These are phyloP conservation scores for Papilio dardanus DNA, from an alignment of 1,140 invertebrate species.

Conservation along the genomic window DNA sequence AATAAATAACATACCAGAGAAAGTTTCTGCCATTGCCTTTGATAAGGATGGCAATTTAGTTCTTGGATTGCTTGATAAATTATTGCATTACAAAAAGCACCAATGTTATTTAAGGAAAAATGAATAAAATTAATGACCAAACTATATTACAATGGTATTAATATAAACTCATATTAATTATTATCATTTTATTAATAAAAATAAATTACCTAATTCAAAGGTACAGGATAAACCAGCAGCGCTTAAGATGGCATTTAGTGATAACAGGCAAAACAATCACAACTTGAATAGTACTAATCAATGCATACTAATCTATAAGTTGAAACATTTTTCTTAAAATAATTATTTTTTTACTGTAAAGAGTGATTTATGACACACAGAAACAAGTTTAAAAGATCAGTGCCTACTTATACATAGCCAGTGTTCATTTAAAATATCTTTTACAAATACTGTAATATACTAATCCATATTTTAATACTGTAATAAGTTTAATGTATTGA, in stretches of 20 bases:
- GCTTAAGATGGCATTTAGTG: slow-evolving; percentile 1
- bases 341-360: neutral
- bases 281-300: slow-evolving; percentile 11
- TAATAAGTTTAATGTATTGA: slow-evolving; percentile 13
- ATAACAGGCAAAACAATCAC: slow-evolving; percentile 13
- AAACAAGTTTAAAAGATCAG: neutral
- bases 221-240: slow-evolving; percentile 20
- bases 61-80: slow-evolving; percentile 60
- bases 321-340: neutral
- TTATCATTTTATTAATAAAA: slow-evolving; percentile 41
- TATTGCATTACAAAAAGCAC: slow-evolving; percentile 64
- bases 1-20: slow-evolving; percentile 57
- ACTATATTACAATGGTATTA: neutral
- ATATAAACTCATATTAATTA: slow-evolving; percentile 9
- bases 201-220: slow-evolving; percentile 56
- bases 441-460: slow-evolving; percentile 2
- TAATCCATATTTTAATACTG: slow-evolving; percentile 16
- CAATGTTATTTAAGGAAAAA: slow-evolving; percentile 57
- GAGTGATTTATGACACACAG: slow-evolving; percentile 1
- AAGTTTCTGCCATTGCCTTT: slow-evolving; percentile 67
- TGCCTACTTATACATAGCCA: neutral
- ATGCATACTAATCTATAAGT: neutral
- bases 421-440: neutral
- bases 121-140: slow-evolving; percentile 2
- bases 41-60: slow-evolving; percentile 62